Base-by-base conservation (phyloP, 1,140 invertebrate species). In the Lepidurus apus region DNA sequence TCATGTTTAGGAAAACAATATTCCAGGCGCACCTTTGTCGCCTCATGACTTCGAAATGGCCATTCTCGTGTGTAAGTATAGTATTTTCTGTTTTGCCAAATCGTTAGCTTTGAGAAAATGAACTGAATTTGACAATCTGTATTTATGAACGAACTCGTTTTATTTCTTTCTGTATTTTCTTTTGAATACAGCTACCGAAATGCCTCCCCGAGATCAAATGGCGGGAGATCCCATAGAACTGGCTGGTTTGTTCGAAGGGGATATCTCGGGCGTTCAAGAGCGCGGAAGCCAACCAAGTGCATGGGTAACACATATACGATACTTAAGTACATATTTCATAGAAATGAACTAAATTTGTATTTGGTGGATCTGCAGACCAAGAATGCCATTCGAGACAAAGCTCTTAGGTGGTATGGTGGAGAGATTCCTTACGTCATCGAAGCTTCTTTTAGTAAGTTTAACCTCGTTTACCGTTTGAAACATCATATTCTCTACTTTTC, bases 341-440 rank as follows among this genome's bases (percentile, higher is more conserved):
- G 9, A 17, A 77, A 9, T 77, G 0, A 53, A 11, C 13, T 53
- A 42, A 6, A 77, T 42, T 11, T 75, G 13, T 26, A 10, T 11
- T 42, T 43, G 47, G n/a, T 34, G 26, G 6, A 74, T 77, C 47
- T 45, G 1, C 42, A 80, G 80, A 73, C 43, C n/a, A 79, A 78
- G 43, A 85, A 85, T 80, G 84, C 83, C 9, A 82, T 85, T 13
- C 77, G 79, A 7, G 79, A 80, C 44, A 76, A 74, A 9, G 74
- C 77, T n/a, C 78, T 81, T 42, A 81, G 81, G 24, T 86, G 85
- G 85, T 80, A 82, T 5, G 80, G 80, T 13, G 85, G 83, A 47
- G 80, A 82, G 6, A 82, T 87, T 74, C 86, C 86, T 1, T 87
- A 85, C 75, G 81, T 83, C 44, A 85, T 87, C 44, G 81, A 83